phyloP scores from a whole-genome alignment of 2,797 vertebrate species.

The Dermochelys coriacea region DNA sequence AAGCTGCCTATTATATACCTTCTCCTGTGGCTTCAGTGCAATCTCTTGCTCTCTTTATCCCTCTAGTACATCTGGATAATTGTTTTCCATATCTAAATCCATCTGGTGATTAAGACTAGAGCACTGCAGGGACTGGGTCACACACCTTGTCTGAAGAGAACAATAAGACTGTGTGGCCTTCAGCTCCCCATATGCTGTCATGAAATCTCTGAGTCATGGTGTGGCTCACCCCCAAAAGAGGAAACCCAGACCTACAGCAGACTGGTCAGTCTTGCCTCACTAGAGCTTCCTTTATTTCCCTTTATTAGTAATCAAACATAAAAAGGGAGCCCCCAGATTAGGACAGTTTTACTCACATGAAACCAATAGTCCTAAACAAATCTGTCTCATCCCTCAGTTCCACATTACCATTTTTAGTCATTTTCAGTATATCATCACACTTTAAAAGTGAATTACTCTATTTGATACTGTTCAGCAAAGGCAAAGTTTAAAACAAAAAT shows the following conservation, averaged over 20 bases:
- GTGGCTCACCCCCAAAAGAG: conserved; percentile 44
- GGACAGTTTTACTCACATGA: not conserved
- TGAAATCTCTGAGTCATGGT: conserved; percentile 31
- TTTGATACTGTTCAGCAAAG: not conserved
- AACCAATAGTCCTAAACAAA: conserved; percentile 35
- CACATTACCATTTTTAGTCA: not conserved
- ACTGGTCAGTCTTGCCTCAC: not conserved
- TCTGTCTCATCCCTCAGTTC: not conserved
- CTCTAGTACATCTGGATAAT: not conserved
- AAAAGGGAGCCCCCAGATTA: not conserved
- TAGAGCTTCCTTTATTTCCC: not conserved
- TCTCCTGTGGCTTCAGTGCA: not conserved
- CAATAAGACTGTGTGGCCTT: conserved; percentile 32
- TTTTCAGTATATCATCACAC: not conserved
- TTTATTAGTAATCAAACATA: not conserved
- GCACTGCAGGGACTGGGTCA: conserved; percentile 40
- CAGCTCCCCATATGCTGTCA: accelerated
- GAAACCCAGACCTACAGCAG: conserved; percentile 51
- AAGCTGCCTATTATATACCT: accelerated
- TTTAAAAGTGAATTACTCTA: accelerated
- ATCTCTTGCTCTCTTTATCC: not conserved
- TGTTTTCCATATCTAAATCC: not conserved
- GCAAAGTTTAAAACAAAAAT: not conserved
- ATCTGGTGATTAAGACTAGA: conserved; percentile 31
- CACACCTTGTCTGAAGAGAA: conserved; percentile 36